Percentiles rank a stretch among this genome's conserved stretches.
Evolutionary conservation across 2,797 vertebrate species (phyloP).

Genomic region (Xerus rutilus): DNA sequence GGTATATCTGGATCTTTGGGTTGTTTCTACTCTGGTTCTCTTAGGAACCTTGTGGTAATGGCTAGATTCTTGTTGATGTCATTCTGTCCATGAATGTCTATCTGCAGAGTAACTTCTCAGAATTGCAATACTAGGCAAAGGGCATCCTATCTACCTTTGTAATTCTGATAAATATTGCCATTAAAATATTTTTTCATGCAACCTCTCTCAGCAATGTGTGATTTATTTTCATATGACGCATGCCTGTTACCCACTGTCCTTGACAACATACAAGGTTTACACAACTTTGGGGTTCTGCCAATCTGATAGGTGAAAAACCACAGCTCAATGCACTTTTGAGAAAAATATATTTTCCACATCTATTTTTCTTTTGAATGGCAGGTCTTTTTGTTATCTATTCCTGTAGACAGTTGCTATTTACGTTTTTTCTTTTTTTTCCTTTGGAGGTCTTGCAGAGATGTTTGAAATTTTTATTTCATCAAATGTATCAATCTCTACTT

Average conservation of each 20-base stretch:
- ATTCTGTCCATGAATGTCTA: neutral
- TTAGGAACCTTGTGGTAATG: fast-evolving
- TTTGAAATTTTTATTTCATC: conserved; percentile 3
- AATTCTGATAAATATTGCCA: conserved; percentile 39
- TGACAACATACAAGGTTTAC: neutral
- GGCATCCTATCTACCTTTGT: neutral
- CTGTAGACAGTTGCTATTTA: neutral
- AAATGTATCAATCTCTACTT: neutral
- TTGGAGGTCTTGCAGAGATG: neutral
- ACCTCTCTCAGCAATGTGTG: neutral
- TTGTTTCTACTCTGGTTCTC: neutral
- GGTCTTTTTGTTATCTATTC: neutral
- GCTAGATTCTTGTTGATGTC: neutral
- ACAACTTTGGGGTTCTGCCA: neutral
- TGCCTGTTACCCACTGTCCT: neutral
- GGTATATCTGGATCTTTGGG: neutral
- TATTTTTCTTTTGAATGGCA: neutral
- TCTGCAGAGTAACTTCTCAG: neutral
- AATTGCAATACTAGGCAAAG: neutral
- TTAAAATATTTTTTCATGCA: neutral
- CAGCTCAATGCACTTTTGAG: neutral
- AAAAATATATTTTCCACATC: neutral
- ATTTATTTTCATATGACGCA: neutral
- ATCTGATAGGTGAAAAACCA: conserved; percentile 6
- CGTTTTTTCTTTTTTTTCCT: neutral